Percentiles rank a stretch among this genome's conserved stretches.
Conservation (phyloP, 2,113 vertebrate genomes). For the Heterochromis multidens region DNA sequence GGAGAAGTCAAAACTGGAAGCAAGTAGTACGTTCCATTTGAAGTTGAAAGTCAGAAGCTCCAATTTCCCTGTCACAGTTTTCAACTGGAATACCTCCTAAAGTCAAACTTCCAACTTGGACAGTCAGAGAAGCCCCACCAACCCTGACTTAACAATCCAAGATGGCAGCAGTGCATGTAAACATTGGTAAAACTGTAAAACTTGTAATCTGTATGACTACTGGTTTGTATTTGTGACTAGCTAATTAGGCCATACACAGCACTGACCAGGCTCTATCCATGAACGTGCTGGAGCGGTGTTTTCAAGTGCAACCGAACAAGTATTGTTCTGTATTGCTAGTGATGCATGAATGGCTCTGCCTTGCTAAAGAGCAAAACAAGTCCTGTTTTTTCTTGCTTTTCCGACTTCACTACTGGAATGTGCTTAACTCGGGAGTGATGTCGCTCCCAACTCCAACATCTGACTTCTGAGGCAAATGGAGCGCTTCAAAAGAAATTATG, state of each 20-base stretch:
- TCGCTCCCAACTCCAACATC: neutral
- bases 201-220: neutral
- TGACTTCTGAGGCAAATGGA: neutral
- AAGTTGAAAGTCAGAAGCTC: neutral
- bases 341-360: neutral
- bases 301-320: too few relatives aligned
- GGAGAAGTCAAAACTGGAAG: neutral
- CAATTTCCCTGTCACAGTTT: neutral
- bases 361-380: neutral
- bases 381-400: neutral
- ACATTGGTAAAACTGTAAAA: neutral
- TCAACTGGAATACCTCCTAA: neutral
- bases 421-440: neutral
- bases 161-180: neutral
- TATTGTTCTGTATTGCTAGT: neutral
- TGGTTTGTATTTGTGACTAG: neutral
- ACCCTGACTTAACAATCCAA: neutral
- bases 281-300: neutral
- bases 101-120: neutral
- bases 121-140: neutral
- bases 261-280: neutral
- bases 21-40: accelerated
- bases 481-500: neutral
- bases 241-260: neutral
- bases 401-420: neutral